phyloP scores from a whole-genome alignment of 2,888 invertebrate genomes.

The Cheilosia vernalis region DNA sequence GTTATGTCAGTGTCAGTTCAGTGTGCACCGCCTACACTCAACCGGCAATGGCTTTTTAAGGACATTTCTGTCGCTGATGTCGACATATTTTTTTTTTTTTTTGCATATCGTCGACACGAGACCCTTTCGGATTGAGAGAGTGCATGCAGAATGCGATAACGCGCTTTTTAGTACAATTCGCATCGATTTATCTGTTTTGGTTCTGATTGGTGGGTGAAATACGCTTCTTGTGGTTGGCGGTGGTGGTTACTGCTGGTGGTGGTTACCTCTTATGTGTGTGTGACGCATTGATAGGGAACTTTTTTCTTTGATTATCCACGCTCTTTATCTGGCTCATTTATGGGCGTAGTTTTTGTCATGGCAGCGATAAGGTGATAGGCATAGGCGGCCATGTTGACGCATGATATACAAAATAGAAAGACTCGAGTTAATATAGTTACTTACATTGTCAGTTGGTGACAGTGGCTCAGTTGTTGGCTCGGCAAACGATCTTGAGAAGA shows the following conservation, averaged over 20 bases:
- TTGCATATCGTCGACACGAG: slow-evolving; percentile 2
- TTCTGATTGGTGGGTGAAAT: slow-evolving; percentile 73
- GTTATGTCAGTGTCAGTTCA: slow-evolving; percentile 28
- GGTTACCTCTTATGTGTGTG: background rate
- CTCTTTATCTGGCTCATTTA: slow-evolving; percentile 66
- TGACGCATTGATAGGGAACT: slow-evolving; percentile 6
- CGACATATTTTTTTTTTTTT: slow-evolving; percentile 28
- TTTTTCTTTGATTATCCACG: slow-evolving; percentile 62
- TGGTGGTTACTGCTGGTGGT: background rate
- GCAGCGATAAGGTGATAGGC: slow-evolving; percentile 48
- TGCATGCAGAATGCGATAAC: slow-evolving; percentile 72
- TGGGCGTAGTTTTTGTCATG: slow-evolving; percentile 69
- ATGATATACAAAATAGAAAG: background rate
- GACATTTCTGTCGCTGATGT: slow-evolving; percentile 61
- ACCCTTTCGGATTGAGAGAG: slow-evolving; percentile 38
- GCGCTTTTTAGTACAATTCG: slow-evolving; percentile 73
- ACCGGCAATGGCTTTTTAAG: slow-evolving; percentile 74
- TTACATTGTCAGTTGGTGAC: no score
- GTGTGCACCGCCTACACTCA: slow-evolving; percentile 73
- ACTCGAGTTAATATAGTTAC: no score
- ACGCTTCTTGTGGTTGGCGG: slow-evolving; percentile 56
- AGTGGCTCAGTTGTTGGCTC: no score
- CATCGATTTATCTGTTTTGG: slow-evolving; percentile 74
- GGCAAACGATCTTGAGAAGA: no score
- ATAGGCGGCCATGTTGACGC: slow-evolving; percentile 67